Evolutionary conservation across 2,113 vertebrate genomes (phyloP), one percentile per base, ranked within the genome.

Genomic region (Hipposideros armiger): DNA sequence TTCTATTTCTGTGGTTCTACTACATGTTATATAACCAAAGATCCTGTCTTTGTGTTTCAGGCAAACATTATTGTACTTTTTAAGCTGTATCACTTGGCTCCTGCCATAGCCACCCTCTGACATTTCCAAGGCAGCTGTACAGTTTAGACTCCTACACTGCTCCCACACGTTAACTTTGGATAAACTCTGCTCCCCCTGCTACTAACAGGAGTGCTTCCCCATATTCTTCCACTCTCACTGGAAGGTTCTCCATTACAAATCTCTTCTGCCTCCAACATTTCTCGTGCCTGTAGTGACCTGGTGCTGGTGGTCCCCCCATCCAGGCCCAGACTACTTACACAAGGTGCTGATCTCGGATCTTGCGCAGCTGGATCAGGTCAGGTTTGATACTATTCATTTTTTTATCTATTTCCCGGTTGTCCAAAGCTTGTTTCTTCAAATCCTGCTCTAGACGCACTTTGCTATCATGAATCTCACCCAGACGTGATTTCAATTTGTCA

Each of bases 341-440:
- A 72, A 99, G 99, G 98, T 99, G 99, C 98, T 99, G 99, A 98
- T 99, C 99, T 98, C 99, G 99, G 97, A 99, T 99, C 98, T 99
- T 99, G 96, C 99, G 99, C 60, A 99, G 99, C 98, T 99, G 99
- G 96, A 99, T 99, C 96, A 99, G 98, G 98, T 99, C 99, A 73
- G 99, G 99, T 96, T 99, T 99, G 98, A 99, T 98, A 95, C 99
- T 99, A 97, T 99, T 99, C 98, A 99, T 99, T 98, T 99, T 99
- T 98, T 99, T 99, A 98, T 99, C 99, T 9, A 99, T 99, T 98
- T 99, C 99, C 62, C 99, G 98, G 98, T 99, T 99, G 98, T 99
- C 99, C 98, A 99, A 98, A 93, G 99, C 99, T 98, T 99, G 99
- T 70, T 99, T 99, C 97, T 99, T 99, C 98, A 99, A 98, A 98